phyloP scores from a whole-genome alignment of 2,888 invertebrate genomes.

The Platycnemis pennipes region DNA sequence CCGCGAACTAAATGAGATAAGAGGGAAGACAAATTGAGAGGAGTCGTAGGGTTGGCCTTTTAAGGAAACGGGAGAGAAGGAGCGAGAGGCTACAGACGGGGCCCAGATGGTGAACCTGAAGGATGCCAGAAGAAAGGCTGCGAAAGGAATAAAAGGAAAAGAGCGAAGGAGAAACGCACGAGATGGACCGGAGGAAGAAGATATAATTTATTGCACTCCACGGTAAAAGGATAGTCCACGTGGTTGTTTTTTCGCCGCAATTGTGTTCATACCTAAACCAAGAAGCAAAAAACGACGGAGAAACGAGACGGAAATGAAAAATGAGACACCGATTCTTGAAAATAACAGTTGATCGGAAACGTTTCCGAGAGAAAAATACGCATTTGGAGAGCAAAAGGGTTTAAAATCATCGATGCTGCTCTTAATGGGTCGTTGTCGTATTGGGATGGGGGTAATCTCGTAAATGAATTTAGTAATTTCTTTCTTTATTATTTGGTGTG shows the following conservation, averaged over 20 bases:
- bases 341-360: neutral
- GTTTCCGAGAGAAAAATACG: neutral
- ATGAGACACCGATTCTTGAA: neutral
- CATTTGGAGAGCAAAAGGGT: neutral
- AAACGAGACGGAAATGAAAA: neutral
- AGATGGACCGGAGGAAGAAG: neutral
- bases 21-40: slow-evolving; percentile 54
- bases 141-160: neutral
- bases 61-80: neutral
- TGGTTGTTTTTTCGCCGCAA: neutral
- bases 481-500: too few species aligned
- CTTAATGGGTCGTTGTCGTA: neutral
- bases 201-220: neutral
- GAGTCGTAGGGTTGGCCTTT: neutral
- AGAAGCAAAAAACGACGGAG: neutral
- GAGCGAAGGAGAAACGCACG: neutral
- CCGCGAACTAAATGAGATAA: slow-evolving; percentile 45
- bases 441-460: too few species aligned
- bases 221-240: neutral
- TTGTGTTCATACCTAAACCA: neutral
- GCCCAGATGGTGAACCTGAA: slow-evolving; percentile 47
- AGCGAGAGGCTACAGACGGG: neutral
- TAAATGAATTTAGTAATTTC: too few species aligned
- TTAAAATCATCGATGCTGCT: neutral
- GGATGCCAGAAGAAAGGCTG: neutral